phyloP scores from a whole-genome alignment of 2,888 invertebrate genomes.

The Myathropa florea region DNA sequence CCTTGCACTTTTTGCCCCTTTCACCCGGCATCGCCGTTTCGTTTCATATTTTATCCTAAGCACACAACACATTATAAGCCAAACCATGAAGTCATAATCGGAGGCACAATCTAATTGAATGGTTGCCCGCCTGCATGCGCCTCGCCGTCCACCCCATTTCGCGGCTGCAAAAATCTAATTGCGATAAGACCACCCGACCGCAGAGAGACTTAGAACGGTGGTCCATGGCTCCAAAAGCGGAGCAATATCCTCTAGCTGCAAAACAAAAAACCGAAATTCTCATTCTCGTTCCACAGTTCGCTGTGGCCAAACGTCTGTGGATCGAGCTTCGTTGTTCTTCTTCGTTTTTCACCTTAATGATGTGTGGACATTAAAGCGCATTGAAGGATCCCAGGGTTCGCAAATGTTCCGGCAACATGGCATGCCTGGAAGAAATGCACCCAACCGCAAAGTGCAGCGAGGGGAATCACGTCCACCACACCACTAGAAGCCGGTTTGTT shows the following conservation, averaged over 20 bases:
- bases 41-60: constrained; percentile 46
- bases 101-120: constrained; percentile 51
- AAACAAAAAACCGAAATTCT: constrained; percentile 26
- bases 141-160: neutral
- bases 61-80: constrained; percentile 33
- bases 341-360: constrained; percentile 34
- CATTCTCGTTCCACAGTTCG: neutral
- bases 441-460: neutral
- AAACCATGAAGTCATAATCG: constrained; percentile 51
- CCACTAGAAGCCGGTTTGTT: constrained; percentile 1
- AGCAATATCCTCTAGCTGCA: constrained; percentile 12
- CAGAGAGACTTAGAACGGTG: constrained; percentile 4
- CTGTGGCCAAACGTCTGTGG: neutral
- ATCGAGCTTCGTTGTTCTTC: neutral
- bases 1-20: neutral
- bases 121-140: no score
- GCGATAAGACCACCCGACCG: constrained; percentile 38
- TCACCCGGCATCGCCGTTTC: neutral
- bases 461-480: neutral
- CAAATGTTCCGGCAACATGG: constrained; percentile 38
- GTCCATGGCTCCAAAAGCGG: constrained; percentile 8
- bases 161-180: constrained; percentile 30
- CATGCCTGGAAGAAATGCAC: neutral
- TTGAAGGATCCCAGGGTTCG: constrained; percentile 14
- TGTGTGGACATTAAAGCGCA: constrained; percentile 47